Evolutionary conservation across 2,888 invertebrate species (phyloP), one percentile per base, ranked within the genome.

Genomic region (Aethes cnicana): DNA sequence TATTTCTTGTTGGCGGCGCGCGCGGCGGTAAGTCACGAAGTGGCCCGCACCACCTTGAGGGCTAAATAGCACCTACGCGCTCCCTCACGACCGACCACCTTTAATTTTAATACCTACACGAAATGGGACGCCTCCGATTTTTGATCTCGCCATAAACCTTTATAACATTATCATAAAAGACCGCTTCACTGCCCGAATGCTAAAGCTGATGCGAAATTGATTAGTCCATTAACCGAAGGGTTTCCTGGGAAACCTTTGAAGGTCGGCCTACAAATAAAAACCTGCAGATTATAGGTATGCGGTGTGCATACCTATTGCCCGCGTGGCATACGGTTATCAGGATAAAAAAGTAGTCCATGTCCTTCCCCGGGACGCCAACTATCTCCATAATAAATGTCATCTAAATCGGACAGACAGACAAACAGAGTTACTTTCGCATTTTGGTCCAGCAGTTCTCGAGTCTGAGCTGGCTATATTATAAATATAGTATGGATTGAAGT

Each of bases 21-120:
- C 72, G 72, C 77, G 69, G 74, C 85, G 84, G 89, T 89, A 87
- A 88, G 88, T 88, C 88, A 88, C 88, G 88, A 89, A 78, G 76
- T 65, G 66, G 81, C 66, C 74, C 68, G 71, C 64, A 63, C 84
- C 84, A 83, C 84, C 87, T 85, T 82, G 82, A 78, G 86, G 85
- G 83, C 84, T 85, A 85, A 86, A 84, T 85, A 85, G 81, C 86
- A 84, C 87, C 85, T 81, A 82, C 78, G 72, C 55, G 43, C 56
- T 12, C 44, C 17, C 43, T 41, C 41, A 47, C 47, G 33, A 41
- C 47, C 20, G 41, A 41, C 47, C 47, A 47, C 47, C 28, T 16
- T 4, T 25, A 25, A 18, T 43, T 42, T 32, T 25, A 25, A 26
- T 47, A 28, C 28, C 21, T 47, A 30, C 39, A 41, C 21, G 43